Base-by-base conservation (phyloP, 2,888 invertebrate species). In the Cheilosia vulpina region DNA sequence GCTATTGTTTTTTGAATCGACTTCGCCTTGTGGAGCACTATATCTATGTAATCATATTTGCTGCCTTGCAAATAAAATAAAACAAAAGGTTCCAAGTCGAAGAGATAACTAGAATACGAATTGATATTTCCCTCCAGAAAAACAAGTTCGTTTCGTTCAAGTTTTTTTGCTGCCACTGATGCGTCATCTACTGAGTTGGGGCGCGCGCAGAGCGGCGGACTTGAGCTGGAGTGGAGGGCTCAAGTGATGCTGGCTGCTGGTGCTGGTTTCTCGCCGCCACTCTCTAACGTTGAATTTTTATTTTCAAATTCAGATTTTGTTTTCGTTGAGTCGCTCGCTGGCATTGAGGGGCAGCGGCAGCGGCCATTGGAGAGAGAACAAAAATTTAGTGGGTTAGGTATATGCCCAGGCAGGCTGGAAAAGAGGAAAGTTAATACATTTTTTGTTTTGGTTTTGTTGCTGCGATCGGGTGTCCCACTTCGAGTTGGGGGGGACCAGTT, bases 91-190 rank as follows among this genome's bases (percentile, higher is more conserved):
- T 68, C 52, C 27, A 76, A 62, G 38, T 55, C 19, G 41, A n/a
- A 41, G 34, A 38, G 38, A 38, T 38, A 66, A 11, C 24, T 34
- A 50, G 27, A 78, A 69, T 38, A 52, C 66, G 68, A 84, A 84
- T 71, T 66, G 24, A 76, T 68, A 76, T 62, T 85, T 81, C 62
- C 72, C 63, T 72, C 58, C 50, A 55, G 63, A 57, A 41, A 80
- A 85, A 85, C 85, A 58, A 85, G 85, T 85, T 84, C 34, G 63
- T 69, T 63, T 62, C 75, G 79, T 65, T 76, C 34, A 78, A 68
- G 78, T 73, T 62, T 71, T 21, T n/a, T 72, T 38, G 60, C 60
- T 76, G 66, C 62, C 71, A 52, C 34, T 45, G 68, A 81, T 85
- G 81, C 85, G 81, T 85, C 85, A 85, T 76, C 81, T 41, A 47